phyloP scores from a whole-genome alignment of 2,113 vertebrate genomes.

The Enhydra lutris region DNA sequence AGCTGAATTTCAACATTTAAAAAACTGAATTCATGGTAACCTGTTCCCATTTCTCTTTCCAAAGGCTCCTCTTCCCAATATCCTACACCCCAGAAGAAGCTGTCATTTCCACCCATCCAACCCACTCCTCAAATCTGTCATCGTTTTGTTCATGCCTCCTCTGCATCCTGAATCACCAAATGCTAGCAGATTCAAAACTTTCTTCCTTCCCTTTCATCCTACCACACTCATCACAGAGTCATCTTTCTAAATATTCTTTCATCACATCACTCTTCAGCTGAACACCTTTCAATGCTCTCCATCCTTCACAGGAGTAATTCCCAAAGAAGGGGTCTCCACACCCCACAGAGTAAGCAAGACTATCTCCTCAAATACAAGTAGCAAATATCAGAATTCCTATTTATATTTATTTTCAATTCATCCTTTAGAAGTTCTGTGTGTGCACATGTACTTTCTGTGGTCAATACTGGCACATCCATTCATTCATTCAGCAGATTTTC shows the following conservation, averaged over 20 bases:
- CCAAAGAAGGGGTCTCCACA: background rate
- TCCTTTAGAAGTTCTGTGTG: background rate
- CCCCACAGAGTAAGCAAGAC: background rate
- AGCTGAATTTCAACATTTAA: background rate
- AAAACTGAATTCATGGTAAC: background rate
- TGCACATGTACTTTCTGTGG: background rate
- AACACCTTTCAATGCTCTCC: background rate
- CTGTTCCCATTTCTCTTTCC: background rate
- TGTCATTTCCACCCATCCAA: background rate
- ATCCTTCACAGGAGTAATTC: background rate
- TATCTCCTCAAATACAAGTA: background rate
- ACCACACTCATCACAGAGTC: background rate
- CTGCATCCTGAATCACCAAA: background rate
- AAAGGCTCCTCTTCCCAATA: background rate
- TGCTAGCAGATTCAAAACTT: background rate
- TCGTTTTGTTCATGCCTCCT: background rate
- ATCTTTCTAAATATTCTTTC: background rate
- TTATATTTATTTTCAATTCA: background rate
- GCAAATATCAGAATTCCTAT: background rate
- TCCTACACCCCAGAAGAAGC: background rate
- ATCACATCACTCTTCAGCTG: background rate
- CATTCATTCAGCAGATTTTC: background rate
- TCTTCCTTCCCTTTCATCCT: background rate
- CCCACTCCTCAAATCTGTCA: background rate
- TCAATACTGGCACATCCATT: background rate